Evolutionary conservation across 2,113 vertebrate genomes (phyloP).

Genomic region (Cyprinus carpio): DNA sequence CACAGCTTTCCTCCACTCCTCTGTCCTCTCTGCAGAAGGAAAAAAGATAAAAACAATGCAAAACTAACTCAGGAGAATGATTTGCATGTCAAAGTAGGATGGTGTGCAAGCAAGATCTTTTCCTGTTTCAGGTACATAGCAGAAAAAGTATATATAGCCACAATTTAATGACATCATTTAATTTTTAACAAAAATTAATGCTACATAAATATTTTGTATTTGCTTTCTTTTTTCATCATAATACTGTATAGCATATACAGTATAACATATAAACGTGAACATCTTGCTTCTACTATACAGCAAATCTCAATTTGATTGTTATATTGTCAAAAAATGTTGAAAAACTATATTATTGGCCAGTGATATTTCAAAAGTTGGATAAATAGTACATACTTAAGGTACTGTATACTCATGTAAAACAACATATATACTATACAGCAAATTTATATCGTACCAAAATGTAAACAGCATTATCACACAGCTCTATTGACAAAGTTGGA

Average conservation of each 20-base stretch:
- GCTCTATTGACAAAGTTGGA: too few relatives aligned
- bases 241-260: too few relatives aligned
- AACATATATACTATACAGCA: too few relatives aligned
- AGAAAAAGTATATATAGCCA: neutral
- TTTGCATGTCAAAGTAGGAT: constrained; percentile 45
- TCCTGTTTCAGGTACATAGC: neutral
- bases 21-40: constrained; percentile 46
- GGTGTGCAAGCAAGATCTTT: neutral
- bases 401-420: too few relatives aligned
- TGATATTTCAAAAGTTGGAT: too few relatives aligned
- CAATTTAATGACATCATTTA: neutral
- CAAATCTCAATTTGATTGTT: too few relatives aligned
- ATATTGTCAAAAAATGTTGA: too few relatives aligned
- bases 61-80: neutral
- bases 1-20: constrained; percentile 86
- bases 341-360: too few relatives aligned
- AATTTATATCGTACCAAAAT: too few relatives aligned
- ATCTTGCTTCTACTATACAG: neutral
- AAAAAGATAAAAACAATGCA: constrained; percentile 39
- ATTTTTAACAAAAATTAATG: neutral
- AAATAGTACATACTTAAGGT: too few relatives aligned
- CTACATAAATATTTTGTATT: neutral
- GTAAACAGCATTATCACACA: too few relatives aligned
- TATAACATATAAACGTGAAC: neutral
- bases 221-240: neutral